Conservation (phyloP, 2,113 vertebrate species). For the Ia io region DNA sequence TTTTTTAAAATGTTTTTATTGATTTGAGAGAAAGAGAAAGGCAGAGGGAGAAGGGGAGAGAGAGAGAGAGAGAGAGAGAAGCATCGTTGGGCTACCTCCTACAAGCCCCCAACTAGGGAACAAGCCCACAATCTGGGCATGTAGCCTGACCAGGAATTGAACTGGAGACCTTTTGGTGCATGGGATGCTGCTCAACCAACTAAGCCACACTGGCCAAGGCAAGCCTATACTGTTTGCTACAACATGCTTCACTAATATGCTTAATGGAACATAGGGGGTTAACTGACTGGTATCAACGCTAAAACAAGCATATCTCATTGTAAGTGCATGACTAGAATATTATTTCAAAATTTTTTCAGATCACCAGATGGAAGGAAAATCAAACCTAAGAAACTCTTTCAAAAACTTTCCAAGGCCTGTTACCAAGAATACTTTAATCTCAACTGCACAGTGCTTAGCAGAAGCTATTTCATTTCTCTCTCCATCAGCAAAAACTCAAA, state of each 20-base stretch:
- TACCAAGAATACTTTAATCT: slow-evolving; percentile 52
- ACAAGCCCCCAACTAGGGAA: too few species aligned
- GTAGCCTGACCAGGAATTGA: too few species aligned
- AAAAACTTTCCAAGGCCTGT: neutral
- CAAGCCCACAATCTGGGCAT: too few species aligned
- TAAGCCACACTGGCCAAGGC: too few species aligned
- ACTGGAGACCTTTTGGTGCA: too few species aligned
- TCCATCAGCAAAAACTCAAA: slow-evolving; percentile 44
- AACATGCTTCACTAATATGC: neutral
- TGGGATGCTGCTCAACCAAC: too few species aligned
- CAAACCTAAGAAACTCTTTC: slow-evolving; percentile 13
- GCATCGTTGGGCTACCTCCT: too few species aligned
- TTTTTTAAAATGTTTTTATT: too few species aligned
- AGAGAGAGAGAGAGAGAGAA: too few species aligned
- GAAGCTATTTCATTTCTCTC: slow-evolving; percentile 37
- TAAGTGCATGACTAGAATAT: slow-evolving; percentile 26
- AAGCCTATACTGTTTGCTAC: neutral
- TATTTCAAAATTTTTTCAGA: slow-evolving; percentile 43
- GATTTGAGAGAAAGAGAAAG: too few species aligned
- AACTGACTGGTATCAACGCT: neutral
- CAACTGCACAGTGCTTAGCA: slow-evolving; percentile 27
- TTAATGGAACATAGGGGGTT: neutral
- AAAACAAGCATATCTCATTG: slow-evolving; percentile 45
- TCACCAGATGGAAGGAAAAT: slow-evolving; percentile 44
- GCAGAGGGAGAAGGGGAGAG: too few species aligned